Evolutionary conservation across 1,140 invertebrate genomes (phyloP).

Genomic region (Drosophila busckii): DNA sequence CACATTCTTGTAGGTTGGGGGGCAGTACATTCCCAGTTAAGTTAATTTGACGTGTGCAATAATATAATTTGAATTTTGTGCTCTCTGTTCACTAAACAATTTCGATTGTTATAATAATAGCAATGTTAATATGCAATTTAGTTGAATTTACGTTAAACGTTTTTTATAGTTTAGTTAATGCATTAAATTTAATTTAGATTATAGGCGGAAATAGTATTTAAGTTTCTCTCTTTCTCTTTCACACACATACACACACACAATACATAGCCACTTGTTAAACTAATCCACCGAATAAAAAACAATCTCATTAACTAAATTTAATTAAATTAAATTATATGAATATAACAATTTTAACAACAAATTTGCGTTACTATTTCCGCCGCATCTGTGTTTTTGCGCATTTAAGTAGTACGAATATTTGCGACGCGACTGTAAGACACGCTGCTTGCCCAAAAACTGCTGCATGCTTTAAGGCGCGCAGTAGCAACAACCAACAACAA

Average conservation of each 20-base stretch:
- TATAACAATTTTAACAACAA: conserved; percentile 23
- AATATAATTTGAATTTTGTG: conserved; percentile 54
- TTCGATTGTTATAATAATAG: conserved; percentile 58
- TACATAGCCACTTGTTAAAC: conserved; percentile 70
- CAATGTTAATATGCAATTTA: conserved; percentile 72
- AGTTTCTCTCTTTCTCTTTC: conserved; percentile 22
- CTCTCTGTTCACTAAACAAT: conserved; percentile 49
- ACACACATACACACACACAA: conserved; percentile 22
- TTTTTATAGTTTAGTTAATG: conserved; percentile 74
- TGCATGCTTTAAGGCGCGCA: conserved; percentile 49
- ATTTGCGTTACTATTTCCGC: conserved; percentile 52
- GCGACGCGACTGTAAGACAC: conserved; percentile 53
- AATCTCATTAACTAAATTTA: conserved; percentile 72
- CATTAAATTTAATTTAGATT: conserved; percentile 62
- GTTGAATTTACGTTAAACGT: conserved; percentile 70
- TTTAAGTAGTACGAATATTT: conserved; percentile 46
- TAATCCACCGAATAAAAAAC: conserved; percentile 72
- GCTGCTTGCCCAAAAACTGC: conserved; percentile 26
- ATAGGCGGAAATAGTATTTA: conserved; percentile 56
- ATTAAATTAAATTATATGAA: conserved; percentile 37
- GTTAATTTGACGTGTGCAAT: conserved; percentile 54
- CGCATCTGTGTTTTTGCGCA: conserved; percentile 31
- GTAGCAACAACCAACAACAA: conserved; percentile 8
- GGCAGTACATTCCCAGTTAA: conserved; percentile 18
- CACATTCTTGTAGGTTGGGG: background rate